Conservation (phyloP, 2,113 vertebrate species). For the Zeus faber region DNA sequence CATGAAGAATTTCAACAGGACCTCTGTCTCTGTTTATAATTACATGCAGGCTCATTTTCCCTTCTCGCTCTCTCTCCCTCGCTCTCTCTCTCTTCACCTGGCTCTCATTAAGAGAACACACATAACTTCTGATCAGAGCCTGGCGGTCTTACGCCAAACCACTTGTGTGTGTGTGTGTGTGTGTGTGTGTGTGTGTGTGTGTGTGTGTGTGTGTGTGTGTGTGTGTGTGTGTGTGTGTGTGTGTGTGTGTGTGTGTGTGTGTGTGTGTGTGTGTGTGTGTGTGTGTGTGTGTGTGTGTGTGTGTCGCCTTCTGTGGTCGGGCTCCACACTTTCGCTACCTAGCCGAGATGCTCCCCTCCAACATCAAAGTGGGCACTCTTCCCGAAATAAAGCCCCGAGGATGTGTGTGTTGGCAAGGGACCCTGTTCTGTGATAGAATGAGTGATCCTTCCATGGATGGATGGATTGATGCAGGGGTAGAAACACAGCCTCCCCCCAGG, state of each 20-base stretch:
- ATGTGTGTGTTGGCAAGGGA: no score
- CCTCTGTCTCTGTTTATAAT: slow-evolving; percentile 40
- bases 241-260: no score
- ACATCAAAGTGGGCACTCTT: no score
- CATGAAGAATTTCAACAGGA: slow-evolving; percentile 32
- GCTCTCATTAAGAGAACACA: slow-evolving; percentile 54
- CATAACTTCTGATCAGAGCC: slow-evolving; percentile 41
- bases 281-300: no score
- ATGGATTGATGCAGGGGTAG: slow-evolving; percentile 3
- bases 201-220: no score
- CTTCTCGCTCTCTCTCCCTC: not conserved
- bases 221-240: no score
- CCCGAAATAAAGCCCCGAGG: slow-evolving; percentile 26
- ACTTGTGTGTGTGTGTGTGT: not conserved
- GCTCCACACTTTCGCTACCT: no score
- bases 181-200: slow-evolving; percentile 15
- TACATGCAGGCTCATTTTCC: slow-evolving; percentile 23
- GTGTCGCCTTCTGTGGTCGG: no score
- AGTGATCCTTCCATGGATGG: slow-evolving; percentile 18
- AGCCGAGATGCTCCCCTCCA: no score
- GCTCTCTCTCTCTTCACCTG: slow-evolving; percentile 42
- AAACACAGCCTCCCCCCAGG: slow-evolving; percentile 22
- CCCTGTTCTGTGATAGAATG: no score
- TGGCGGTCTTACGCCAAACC: slow-evolving; percentile 45
- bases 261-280: no score